A percentile compares a stretch with the other conserved stretches of the same genome.
These are phyloP conservation scores for Antechinus flavipes DNA, from an alignment of 2,113 vertebrate genomes.

Conservation along the genomic window DNA sequence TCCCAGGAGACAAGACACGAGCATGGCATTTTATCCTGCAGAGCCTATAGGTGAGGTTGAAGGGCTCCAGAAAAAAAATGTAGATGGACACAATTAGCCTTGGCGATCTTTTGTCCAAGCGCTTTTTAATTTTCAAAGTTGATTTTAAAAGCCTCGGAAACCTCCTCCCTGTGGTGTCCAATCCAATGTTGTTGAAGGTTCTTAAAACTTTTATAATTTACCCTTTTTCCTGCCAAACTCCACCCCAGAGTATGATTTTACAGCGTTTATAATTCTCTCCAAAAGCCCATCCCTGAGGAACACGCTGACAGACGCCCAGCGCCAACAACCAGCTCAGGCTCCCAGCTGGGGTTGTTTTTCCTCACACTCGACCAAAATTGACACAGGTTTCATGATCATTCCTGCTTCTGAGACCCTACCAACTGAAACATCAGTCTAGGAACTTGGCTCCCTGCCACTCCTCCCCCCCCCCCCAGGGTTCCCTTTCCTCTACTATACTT, in stretches of 20 bases:
- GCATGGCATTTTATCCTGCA: not conserved
- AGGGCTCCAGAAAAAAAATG: not conserved
- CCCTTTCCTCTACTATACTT: not conserved
- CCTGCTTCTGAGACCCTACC: constrained; percentile 80
- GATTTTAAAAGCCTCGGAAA: constrained; percentile 79
- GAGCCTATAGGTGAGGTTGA: not conserved
- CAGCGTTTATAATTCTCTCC: constrained; percentile 84
- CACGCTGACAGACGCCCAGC: constrained; percentile 85
- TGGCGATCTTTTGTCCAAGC: not conserved
- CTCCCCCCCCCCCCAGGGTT: constrained; percentile 53
- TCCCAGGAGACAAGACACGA: not conserved
- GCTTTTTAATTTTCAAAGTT: constrained; percentile 71
- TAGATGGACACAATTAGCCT: not conserved
- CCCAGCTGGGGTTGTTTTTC: constrained; percentile 89
- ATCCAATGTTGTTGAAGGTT: constrained; percentile 67
- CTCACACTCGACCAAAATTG: constrained; percentile 87
- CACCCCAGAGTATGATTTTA: constrained; percentile 85
- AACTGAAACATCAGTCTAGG: constrained; percentile 79
- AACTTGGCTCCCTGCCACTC: constrained; percentile 55
- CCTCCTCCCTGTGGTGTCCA: constrained; percentile 70
- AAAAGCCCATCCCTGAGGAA: constrained; percentile 85
- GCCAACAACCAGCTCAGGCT: constrained; percentile 81
- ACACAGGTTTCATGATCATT: constrained; percentile 78
- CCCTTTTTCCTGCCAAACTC: constrained; percentile 83
- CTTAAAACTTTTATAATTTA: constrained; percentile 75